These are phyloP conservation scores for Parotocinclus haroldoi DNA, from an alignment of 2,797 vertebrate species.

Conservation along the genomic window DNA sequence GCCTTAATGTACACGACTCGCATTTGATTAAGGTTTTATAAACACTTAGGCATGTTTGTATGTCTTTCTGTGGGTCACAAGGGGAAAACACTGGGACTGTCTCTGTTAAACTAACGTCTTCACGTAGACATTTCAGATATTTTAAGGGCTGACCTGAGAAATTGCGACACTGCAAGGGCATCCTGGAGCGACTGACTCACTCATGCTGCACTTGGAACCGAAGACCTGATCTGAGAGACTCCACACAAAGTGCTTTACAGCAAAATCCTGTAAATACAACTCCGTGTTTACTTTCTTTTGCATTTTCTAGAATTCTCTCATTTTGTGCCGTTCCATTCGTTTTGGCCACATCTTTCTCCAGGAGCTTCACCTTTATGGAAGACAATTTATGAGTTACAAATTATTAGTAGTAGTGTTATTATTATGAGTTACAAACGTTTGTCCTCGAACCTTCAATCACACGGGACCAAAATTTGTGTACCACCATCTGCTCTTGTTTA, in stretches of 20 bases:
- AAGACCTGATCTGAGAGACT: conserved; percentile 65
- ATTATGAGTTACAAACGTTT: no score
- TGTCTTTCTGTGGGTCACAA: neutral
- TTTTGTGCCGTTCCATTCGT: neutral
- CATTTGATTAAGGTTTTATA: conserved; percentile 73
- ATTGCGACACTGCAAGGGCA: neutral
- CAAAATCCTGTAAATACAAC: conserved; percentile 63
- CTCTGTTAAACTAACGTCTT: neutral
- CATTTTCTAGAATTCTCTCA: conserved; percentile 26
- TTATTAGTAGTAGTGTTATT: no score
- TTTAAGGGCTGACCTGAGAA: conserved; percentile 1
- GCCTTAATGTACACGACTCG: conserved; percentile 93
- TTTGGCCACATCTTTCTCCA: neutral
- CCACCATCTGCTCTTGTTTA: conserved; percentile 14
- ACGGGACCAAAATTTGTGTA: conserved; percentile 83
- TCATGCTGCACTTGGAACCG: conserved; percentile 25
- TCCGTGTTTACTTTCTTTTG: conserved; percentile 12
- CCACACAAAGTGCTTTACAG: conserved; percentile 81
- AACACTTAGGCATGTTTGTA: conserved; percentile 1
- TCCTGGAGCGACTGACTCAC: conserved; percentile 21
- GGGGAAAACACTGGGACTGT: neutral
- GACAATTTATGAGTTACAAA: conserved; percentile 69
- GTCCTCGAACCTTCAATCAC: conserved; percentile 76
- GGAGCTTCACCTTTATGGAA: conserved; percentile 66
- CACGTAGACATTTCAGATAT: neutral